A percentile compares a stretch with the other conserved stretches of the same genome.
phyloP scores from a whole-genome alignment of 2,888 invertebrate species.

The Drosophila diplacantha region DNA sequence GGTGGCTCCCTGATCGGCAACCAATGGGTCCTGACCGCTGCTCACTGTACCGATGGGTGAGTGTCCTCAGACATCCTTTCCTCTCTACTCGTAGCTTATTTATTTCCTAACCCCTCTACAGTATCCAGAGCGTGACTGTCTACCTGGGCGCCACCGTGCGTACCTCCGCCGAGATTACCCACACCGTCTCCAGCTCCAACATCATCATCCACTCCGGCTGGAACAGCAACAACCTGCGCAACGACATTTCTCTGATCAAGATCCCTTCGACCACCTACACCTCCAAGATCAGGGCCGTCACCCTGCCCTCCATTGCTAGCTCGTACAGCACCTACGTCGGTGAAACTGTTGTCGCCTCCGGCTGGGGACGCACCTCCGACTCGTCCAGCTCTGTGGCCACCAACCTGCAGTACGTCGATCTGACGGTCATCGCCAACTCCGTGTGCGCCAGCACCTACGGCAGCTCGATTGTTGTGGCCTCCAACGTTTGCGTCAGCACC shows the following conservation, averaged over 20 bases:
- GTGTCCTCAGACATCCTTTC: constrained; percentile 8
- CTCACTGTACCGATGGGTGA: constrained; percentile 67
- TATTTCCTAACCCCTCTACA: constrained; percentile 8
- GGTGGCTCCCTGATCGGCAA: constrained; percentile 60
- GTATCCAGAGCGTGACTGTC: constrained; percentile 56
- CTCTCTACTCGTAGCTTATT: not conserved
- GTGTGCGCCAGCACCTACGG: constrained; percentile 75
- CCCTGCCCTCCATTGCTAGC: constrained; percentile 42
- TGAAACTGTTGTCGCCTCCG: constrained; percentile 46
- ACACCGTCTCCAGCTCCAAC: constrained; percentile 26
- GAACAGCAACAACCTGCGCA: constrained; percentile 44
- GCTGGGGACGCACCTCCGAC: constrained; percentile 64
- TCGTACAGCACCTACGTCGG: constrained; percentile 50
- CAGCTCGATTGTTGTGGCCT: constrained; percentile 43
- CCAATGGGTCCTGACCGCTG: constrained; percentile 61
- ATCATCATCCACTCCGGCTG: constrained; percentile 75
- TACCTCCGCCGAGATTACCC: constrained; percentile 48
- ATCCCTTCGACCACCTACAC: constrained; percentile 37
- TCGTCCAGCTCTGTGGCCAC: constrained; percentile 61
- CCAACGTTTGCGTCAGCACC: constrained; percentile 61
- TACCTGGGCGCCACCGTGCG: constrained; percentile 68
- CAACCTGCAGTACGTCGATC: constrained; percentile 39
- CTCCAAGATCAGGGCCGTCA: constrained; percentile 16
- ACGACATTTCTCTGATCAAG: constrained; percentile 68
- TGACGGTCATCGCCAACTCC: constrained; percentile 64